phyloP scores from a whole-genome alignment of 2,113 vertebrate genomes.

The Synchiropus splendidus region DNA sequence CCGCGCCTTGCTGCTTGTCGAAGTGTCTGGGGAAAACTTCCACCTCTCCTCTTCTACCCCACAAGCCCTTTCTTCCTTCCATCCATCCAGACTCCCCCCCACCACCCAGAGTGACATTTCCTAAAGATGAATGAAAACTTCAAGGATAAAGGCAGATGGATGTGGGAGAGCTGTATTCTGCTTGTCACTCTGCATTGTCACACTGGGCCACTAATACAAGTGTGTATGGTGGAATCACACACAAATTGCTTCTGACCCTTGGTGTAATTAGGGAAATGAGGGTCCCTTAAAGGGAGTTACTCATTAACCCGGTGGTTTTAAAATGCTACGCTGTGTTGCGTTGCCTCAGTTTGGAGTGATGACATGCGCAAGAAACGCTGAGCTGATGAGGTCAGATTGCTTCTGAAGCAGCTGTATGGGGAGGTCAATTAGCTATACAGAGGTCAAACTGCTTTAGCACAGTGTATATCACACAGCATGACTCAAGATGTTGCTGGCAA shows the following conservation, averaged over 20 bases:
- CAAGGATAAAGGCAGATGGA: conserved; percentile 17
- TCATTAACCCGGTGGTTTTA: conserved; percentile 33
- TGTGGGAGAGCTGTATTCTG: conserved; percentile 9
- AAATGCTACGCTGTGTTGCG: conserved; percentile 1
- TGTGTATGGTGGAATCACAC: neutral
- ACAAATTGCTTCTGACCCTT: conserved; percentile 9
- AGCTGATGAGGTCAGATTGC: conserved; percentile 34
- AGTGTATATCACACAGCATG: conserved; percentile 9
- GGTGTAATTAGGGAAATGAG: conserved; percentile 7
- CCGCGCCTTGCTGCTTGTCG: conserved; percentile 20
- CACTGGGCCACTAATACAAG: conserved; percentile 1
- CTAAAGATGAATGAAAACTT: conserved; percentile 14
- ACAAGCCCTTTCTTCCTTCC: conserved; percentile 2
- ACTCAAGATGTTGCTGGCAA: neutral
- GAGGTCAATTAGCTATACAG: conserved; percentile 28
- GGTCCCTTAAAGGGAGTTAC: conserved; percentile 19
- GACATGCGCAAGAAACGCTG: conserved; percentile 1
- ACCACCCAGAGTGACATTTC: conserved; percentile 12
- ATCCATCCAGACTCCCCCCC: conserved; percentile 17
- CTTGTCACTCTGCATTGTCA: conserved; percentile 15
- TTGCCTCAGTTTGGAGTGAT: conserved; percentile 8
- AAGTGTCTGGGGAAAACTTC: conserved; percentile 24
- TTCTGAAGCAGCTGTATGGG: conserved; percentile 16
- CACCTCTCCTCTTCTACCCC: conserved; percentile 14
- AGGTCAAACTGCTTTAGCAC: conserved; percentile 23